These are phyloP conservation scores for Ophion costatus DNA, from an alignment of 2,888 invertebrate species.

Conservation along the genomic window DNA sequence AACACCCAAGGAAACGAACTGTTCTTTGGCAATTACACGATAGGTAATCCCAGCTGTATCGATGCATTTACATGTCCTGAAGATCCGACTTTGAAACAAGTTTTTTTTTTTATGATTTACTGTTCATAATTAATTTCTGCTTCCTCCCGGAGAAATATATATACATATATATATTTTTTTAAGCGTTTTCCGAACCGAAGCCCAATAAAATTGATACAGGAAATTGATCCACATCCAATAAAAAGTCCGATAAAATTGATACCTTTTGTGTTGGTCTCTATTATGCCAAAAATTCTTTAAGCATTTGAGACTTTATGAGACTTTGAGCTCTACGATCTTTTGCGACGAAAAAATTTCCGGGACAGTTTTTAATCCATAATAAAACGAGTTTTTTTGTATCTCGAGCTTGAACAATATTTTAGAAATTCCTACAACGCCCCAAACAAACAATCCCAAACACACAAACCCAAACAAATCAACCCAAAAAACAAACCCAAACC, in stretches of 20 bases:
- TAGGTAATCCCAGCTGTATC: neutral
- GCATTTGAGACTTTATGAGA: neutral
- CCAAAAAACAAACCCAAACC: too few relatives aligned
- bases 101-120: neutral
- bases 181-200: too few relatives aligned
- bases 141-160: neutral
- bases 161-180: too few relatives aligned
- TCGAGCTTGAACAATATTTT: neutral
- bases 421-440: too few relatives aligned
- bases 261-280: neutral
- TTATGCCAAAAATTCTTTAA: neutral
- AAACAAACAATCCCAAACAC: too few relatives aligned
- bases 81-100: conserved; percentile 14
- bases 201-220: too few relatives aligned
- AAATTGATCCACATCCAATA: too few relatives aligned
- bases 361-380: neutral
- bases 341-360: neutral
- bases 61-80: neutral
- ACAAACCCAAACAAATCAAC: too few relatives aligned
- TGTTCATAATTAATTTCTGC: neutral
- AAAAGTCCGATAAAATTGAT: too few relatives aligned
- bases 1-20: conserved; percentile 44
- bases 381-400: neutral
- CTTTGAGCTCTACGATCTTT: neutral
- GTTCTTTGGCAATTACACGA: conserved; percentile 40